Conservation (phyloP, 2,888 invertebrate genomes). For the Nebria salina region DNA sequence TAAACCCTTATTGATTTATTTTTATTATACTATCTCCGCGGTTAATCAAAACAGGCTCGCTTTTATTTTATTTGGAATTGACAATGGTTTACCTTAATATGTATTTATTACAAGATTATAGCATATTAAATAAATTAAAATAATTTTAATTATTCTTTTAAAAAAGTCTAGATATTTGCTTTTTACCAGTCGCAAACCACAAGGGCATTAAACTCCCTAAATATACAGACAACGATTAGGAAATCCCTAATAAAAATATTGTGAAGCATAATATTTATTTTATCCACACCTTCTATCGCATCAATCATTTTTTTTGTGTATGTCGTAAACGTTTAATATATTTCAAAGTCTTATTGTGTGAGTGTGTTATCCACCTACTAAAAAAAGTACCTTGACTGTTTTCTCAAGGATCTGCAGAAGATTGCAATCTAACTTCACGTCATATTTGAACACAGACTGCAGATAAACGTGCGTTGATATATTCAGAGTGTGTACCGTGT, state of each 20-base stretch:
- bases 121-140: background rate
- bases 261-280: background rate
- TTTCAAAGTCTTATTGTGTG: background rate
- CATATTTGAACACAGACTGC: background rate
- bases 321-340: background rate
- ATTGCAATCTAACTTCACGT: background rate
- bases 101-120: background rate
- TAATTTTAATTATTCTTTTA: too few species aligned
- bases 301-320: background rate
- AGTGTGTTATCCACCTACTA: background rate
- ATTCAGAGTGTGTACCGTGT: background rate
- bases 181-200: background rate
- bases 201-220: background rate
- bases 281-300: background rate
- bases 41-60: background rate
- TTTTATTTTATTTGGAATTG: background rate
- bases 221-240: background rate
- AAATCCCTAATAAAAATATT: background rate
- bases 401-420: background rate
- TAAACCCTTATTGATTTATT: slow-evolving; percentile 5
- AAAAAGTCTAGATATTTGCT: too few species aligned
- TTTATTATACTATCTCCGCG: background rate
- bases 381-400: background rate
- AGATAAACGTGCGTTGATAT: background rate
- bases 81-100: background rate